Base-by-base conservation (phyloP, 2,797 vertebrate genomes). In the Muscicapa striata region DNA sequence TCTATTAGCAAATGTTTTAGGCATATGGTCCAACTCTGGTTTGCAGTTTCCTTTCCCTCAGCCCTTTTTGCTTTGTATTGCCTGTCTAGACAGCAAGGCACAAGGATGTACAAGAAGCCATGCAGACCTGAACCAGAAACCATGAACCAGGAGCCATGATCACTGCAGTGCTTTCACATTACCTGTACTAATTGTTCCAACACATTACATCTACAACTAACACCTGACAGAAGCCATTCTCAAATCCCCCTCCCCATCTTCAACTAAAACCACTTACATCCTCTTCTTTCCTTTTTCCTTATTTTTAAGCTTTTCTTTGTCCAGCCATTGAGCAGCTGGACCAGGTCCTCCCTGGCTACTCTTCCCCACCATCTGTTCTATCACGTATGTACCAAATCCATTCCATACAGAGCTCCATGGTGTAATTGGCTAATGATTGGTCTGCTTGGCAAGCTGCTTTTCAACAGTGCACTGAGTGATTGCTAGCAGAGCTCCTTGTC, bases 401-500 rank as follows among this genome's bases (percentile, higher is more conserved):
- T 8, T 41, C 58, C 54, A 82, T 30, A 19, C 36, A 89, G 48
- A 93, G 19, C 29, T 63, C 67, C 52, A 23, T 16, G 21, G 70
- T 45, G 19, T 69, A 55, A 52, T 27, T 93, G 76, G 57, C 69
- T 84, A 82, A 79, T 16, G 67, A 66, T 10, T 59, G 26, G 24
- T 51, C 55, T 87, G 43, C 81, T 74, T 66, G 36, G 78, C 63
- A 95, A 92, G 48, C 10, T 6, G 7, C 59, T 87, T 86, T 86
- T 64, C 59, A 69, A 29, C 43, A 87, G 51, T 82, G 43, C 36
- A 19, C 19, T 9, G 11, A 16, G 16, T 82, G 77, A 86, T 41
- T 76, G 66, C 76, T 94, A 64, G 76, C 54, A 74, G 57, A 90
- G 69, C 58, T 81, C 49, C 67, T 89, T 92, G 79, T 84, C 86